Percentiles rank a stretch among this genome's conserved stretches.
Conservation (phyloP, 1,140 invertebrate species). For the Druon quercuslanigerum region DNA sequence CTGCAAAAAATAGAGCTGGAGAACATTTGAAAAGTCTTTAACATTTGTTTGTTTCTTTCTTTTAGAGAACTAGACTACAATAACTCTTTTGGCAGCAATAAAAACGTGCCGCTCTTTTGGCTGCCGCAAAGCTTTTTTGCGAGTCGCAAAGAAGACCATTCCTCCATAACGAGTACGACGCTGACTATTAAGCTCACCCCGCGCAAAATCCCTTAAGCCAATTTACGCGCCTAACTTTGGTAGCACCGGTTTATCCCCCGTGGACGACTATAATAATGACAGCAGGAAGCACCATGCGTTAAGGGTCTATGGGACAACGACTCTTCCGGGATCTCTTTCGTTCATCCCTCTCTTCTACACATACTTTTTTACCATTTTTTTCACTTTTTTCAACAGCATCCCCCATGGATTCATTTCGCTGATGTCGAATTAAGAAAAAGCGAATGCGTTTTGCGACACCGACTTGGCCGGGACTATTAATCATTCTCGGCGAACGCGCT, state of each 20-base stretch:
- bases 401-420: background rate
- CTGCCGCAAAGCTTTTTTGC: slow-evolving; percentile 12
- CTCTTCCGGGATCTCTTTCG: slow-evolving; percentile 10
- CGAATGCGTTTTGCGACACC: background rate
- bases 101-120: too few species aligned
- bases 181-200: slow-evolving; percentile 58
- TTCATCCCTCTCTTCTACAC: slow-evolving; percentile 35
- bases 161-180: slow-evolving; percentile 46
- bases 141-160: slow-evolving; percentile 35
- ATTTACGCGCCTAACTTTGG: slow-evolving; percentile 65
- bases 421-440: slow-evolving; percentile 16
- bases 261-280: slow-evolving; percentile 51
- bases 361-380: background rate
- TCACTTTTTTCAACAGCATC: slow-evolving; percentile 1
- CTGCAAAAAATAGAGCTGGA: too few species aligned
- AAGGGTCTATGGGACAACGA: slow-evolving; percentile 27
- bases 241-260: slow-evolving; percentile 54
- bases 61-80: too few species aligned
- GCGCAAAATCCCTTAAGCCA: slow-evolving; percentile 67
- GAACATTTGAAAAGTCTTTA: too few species aligned
- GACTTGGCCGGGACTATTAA: background rate
- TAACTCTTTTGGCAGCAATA: too few species aligned
- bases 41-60: too few species aligned
- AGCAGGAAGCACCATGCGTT: slow-evolving; percentile 41
- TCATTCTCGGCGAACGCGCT: background rate